Evolutionary conservation across 2,888 invertebrate genomes (phyloP), one percentile per base, ranked within the genome.

Genomic region (Suillia variegata): DNA sequence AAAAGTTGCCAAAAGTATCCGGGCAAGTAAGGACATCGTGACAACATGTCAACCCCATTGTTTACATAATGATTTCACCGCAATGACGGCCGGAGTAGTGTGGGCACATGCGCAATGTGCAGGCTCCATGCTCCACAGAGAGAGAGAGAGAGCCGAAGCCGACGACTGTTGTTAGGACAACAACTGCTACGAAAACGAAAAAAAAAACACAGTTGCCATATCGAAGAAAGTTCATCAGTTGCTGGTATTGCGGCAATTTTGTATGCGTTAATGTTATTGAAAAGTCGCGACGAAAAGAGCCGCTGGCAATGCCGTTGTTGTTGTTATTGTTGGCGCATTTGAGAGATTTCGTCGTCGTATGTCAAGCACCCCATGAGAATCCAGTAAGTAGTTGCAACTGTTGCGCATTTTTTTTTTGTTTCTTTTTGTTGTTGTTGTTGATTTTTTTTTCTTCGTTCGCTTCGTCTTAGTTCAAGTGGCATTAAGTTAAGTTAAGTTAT

Each of bases 351-450:
- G n/a, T n/a, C n/a, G n/a, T n/a, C n/a, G n/a, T n/a, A n/a, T n/a
- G n/a, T n/a, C n/a, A n/a, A n/a, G n/a, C n/a, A n/a, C n/a, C n/a
- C n/a, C n/a, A n/a, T n/a, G n/a, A n/a, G n/a, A n/a, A n/a, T n/a
- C n/a, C n/a, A 24, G 38, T 33, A 34, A 18, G 45, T 45, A 60
- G 63, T 64, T 66, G 67, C 69, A 69, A 69, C 69, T 68, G 69
- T 69, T 69, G 69, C 69, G 67, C 69, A 63, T 68, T 69, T 69
- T 63, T 66, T 57, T 33, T 31, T 48, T 49, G 26, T 58, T 17
- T 31, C n/a, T 61, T 56, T n/a, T n/a, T n/a, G n/a, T n/a, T n/a
- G n/a, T n/a, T n/a, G n/a, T n/a, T n/a, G n/a, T n/a, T n/a, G n/a
- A n/a, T n/a, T n/a, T n/a, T n/a, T n/a, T n/a, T n/a, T n/a, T n/a